Base-by-base conservation (phyloP, 2,888 invertebrate genomes). In the Neoaliturus tenellus region DNA sequence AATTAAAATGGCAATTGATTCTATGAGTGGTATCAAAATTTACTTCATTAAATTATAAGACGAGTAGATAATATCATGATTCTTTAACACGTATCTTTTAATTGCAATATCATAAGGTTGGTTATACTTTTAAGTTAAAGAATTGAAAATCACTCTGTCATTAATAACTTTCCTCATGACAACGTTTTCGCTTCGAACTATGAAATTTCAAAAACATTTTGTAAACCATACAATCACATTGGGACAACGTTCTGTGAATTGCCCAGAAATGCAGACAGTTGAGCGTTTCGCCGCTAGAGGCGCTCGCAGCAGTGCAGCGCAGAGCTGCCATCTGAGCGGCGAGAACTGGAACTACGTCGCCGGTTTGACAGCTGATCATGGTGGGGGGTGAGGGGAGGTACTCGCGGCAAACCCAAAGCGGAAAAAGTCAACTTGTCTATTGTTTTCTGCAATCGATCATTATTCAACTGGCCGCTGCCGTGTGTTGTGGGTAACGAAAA, bases 371-470 rank as follows among this genome's bases (percentile, higher is more conserved):
- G 69, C 51, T 73, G 44, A 75, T 75, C 41, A 62, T 84, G 84
- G 84, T 55, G 84, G 84, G 84, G 84, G 51, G n/a, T 20, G 51
- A 44, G 81, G 81, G 81, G 81, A 81, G 81, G 81, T 67, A 69
- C 81, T 48, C 81, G 84, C 84, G 84, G 84, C 84, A 84, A 84
- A 84, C 81, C 80, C 44, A 81, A 84, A 84, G 84, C 81, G 81
- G 84, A 81, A 84, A 62, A 84, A 84, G 81, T 81, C 55, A 84
- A 73, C 81, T 69, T 51, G 58, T 73, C 84, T 84, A 84, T 84
- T 84, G 84, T 84, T 84, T 84, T 84, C 81, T 81, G 81, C 84
- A 84, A 84, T 84, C 84, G 84, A 84, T 84, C 84, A 84, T 84
- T 84, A 83, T 83, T 81, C 41, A 44, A 48, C 81, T 39, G 39